Evolutionary conservation across 2,113 vertebrate genomes (phyloP), one percentile per base, ranked within the genome.

Genomic region (Benitochromis conjunctus): DNA sequence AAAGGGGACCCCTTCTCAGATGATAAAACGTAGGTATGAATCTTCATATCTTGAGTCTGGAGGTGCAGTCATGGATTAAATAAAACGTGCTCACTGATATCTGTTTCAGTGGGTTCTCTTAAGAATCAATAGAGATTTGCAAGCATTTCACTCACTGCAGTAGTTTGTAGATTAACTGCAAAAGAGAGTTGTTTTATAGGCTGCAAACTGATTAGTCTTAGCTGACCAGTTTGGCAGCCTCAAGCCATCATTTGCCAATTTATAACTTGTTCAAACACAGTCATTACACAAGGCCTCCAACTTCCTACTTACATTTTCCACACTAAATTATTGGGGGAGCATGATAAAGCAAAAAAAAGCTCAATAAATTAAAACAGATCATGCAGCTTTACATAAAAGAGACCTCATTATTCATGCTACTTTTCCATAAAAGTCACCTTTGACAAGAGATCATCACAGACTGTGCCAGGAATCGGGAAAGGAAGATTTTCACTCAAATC

Each of bases 141-240:
- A 83, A 38, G 41, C 19, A 34, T 24, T 79, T 81, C 26, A 13
- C 46, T 53, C 38, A 64, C n/a, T 10, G 9, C 56, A 80, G 79
- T 43, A 9, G 58, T 77, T 57, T 86, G 62, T 56, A 79, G 54
- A 88, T 88, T 80, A 78, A 78, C 43, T 90, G 56, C 34, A 80
- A 26, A 26, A 80, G 24, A 26, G 14, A 79, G 31, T n/a, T 55
- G 10, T n/a, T 41, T 79, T 71, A 54, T 60, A 31, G 26, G 26
- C 46, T 76, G 26, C 46, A 53, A 76, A 76, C 34, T 34, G 71
- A 76, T 53, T 76, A 76, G 71, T n/a, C 71, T 51, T 71, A 36
- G 51, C 57, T 83, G 60, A 84, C 79, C 41, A 82, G 31, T 82
- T 53, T 91, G 85, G 82, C 74, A 80, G 38, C 26, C 24, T 29